Percentiles rank a stretch among this genome's conserved stretches.
Evolutionary conservation across 2,113 vertebrate genomes (phyloP).

Genomic region (Pterocles gutturalis): DNA sequence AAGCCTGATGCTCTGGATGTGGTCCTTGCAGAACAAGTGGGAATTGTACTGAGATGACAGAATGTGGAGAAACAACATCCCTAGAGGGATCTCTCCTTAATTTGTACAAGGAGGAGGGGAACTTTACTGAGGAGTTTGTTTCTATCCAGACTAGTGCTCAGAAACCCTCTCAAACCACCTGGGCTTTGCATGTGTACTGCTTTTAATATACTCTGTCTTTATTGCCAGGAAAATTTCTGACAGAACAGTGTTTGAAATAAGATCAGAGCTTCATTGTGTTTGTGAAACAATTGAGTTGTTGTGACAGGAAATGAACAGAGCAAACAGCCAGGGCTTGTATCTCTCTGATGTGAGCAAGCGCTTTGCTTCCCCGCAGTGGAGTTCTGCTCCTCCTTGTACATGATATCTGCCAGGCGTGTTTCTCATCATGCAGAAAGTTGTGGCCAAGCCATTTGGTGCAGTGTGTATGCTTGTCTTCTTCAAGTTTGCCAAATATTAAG

Average conservation of each 20-base stretch:
- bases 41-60: not conserved
- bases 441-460: not conserved
- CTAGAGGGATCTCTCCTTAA: not conserved
- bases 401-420: not conserved
- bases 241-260: slow-evolving; percentile 40
- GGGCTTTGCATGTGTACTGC: not conserved
- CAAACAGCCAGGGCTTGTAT: slow-evolving; percentile 2
- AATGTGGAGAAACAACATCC: not conserved
- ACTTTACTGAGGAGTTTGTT: not conserved
- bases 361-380: not conserved
- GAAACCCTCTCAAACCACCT: not conserved
- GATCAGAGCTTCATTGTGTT: slow-evolving; percentile 60
- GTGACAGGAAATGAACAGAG: slow-evolving; percentile 46
- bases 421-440: fast-evolving
- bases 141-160: not conserved
- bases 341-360: not conserved
- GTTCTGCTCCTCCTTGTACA: not conserved
- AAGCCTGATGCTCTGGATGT: not conserved
- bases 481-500: not conserved
- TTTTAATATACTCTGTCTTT: slow-evolving; percentile 6
- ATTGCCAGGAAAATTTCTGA: slow-evolving; percentile 41
- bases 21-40: not conserved
- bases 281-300: slow-evolving; percentile 51
- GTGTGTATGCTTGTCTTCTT: not conserved
- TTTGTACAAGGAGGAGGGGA: not conserved